Percentiles rank a stretch among this genome's conserved stretches.
Evolutionary conservation across 2,797 vertebrate genomes (phyloP).

Genomic region (Pseudomugil tenellus): DNA sequence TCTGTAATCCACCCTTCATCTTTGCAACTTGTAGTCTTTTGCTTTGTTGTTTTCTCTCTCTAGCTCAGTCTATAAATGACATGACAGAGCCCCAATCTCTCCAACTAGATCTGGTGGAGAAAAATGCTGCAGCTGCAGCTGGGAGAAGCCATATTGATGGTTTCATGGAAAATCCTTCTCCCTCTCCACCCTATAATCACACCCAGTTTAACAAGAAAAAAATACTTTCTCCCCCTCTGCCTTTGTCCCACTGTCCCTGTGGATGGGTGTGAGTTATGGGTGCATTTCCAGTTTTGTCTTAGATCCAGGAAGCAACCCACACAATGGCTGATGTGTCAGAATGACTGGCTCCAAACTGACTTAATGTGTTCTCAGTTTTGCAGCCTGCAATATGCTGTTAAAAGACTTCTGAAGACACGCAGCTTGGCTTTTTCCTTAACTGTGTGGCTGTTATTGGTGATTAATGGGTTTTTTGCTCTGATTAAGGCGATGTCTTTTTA

Average conservation of each 20-base stretch:
- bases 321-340: constrained; percentile 35
- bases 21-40: background rate
- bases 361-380: constrained; percentile 30
- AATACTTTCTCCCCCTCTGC: constrained; percentile 36
- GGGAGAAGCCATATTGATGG: constrained; percentile 17
- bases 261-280: constrained; percentile 50
- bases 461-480: constrained; percentile 12
- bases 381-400: constrained; percentile 18
- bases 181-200: constrained; percentile 62
- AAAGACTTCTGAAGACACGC: constrained; percentile 8
- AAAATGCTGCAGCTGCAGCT: constrained; percentile 49
- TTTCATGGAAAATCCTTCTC: constrained; percentile 50
- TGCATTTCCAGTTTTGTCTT: constrained; percentile 45
- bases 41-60: constrained; percentile 11
- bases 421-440: constrained; percentile 1
- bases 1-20: constrained; percentile 20
- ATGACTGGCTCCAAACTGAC: constrained; percentile 19
- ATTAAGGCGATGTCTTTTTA: constrained; percentile 28
- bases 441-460: constrained; percentile 17
- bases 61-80: constrained; percentile 13
- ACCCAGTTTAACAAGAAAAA: constrained; percentile 54
- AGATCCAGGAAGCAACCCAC: constrained; percentile 55
- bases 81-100: constrained; percentile 20
- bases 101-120: constrained; percentile 56
- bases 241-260: constrained; percentile 35